Evolutionary conservation across 1,140 invertebrate genomes (phyloP).

Genomic region (Thalassaphorura encarpata): DNA sequence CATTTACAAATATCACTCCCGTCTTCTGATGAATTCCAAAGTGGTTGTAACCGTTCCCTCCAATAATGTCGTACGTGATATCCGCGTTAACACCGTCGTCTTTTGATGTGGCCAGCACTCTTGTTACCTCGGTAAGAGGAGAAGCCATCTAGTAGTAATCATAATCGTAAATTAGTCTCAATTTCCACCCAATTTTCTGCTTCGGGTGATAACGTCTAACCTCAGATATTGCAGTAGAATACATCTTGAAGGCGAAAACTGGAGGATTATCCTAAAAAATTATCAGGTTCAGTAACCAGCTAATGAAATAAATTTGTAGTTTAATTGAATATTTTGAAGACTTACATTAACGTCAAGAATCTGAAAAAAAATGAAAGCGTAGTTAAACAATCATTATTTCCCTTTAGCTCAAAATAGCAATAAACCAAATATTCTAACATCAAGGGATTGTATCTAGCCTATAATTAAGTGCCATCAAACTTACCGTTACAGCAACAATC

Average conservation of each 20-base stretch:
- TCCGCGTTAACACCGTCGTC: slow-evolving; percentile 89
- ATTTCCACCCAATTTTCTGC: no score
- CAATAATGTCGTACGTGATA: slow-evolving; percentile 78
- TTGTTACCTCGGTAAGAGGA: slow-evolving; percentile 62
- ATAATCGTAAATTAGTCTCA: no score
- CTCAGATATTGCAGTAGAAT: slow-evolving; percentile 63
- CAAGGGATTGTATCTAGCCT: no score
- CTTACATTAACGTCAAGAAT: neutral
- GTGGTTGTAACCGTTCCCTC: slow-evolving; percentile 76
- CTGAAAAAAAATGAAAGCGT: no score
- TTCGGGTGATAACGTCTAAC: no score
- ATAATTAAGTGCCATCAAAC: no score
- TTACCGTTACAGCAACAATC: no score
- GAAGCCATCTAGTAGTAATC: slow-evolving; percentile 46
- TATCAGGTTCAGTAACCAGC: no score
- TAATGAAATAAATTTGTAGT: neutral
- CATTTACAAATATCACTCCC: slow-evolving; percentile 60
- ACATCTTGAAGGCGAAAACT: slow-evolving; percentile 70
- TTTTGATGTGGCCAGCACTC: slow-evolving; percentile 77
- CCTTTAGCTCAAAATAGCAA: no score
- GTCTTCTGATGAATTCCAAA: slow-evolving; percentile 62
- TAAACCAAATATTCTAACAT: no score
- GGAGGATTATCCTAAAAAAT: slow-evolving; percentile 69
- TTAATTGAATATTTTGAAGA: neutral
- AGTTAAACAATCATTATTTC: no score